Evolutionary conservation across 2,797 vertebrate species (phyloP).

Genomic region (Ctenopoma kingsleyae): DNA sequence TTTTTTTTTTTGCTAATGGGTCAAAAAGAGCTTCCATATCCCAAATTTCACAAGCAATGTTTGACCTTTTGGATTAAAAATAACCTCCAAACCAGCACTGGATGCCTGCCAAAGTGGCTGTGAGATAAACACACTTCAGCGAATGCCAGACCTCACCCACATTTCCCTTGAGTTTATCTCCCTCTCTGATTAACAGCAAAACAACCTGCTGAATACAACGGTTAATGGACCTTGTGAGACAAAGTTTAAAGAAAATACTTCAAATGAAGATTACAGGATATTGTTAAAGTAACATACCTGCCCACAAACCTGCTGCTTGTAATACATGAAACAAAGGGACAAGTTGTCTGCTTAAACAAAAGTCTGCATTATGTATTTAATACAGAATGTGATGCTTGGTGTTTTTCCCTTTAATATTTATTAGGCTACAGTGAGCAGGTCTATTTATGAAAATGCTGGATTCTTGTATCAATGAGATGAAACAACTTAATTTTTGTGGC

Average conservation of each 20-base stretch:
- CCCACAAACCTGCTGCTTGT: constrained; percentile 19
- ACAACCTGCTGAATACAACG: constrained; percentile 16
- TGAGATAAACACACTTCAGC: constrained; percentile 40
- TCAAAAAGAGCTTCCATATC: constrained; percentile 27
- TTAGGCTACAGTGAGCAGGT: neutral
- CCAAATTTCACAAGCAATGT: constrained; percentile 30
- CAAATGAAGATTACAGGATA: neutral
- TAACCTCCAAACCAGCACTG: constrained; percentile 25
- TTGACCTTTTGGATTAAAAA: constrained; percentile 57
- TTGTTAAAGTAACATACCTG: constrained; percentile 11
- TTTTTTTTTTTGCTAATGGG: constrained; percentile 29
- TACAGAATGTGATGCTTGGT: neutral
- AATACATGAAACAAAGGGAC: constrained; percentile 13
- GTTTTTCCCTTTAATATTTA: neutral
- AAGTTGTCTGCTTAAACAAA: constrained; percentile 7
- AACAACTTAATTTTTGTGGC: neutral
- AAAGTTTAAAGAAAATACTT: neutral
- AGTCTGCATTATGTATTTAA: neutral
- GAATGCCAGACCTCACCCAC: constrained; percentile 8
- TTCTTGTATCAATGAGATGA: constrained; percentile 9
- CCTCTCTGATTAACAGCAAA: constrained; percentile 18
- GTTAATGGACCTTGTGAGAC: neutral
- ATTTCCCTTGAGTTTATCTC: constrained; percentile 31
- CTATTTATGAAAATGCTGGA: neutral
- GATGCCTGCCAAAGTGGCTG: constrained; percentile 19